phyloP scores from a whole-genome alignment of 1,140 invertebrate genomes.

The Drosophila pachea region DNA sequence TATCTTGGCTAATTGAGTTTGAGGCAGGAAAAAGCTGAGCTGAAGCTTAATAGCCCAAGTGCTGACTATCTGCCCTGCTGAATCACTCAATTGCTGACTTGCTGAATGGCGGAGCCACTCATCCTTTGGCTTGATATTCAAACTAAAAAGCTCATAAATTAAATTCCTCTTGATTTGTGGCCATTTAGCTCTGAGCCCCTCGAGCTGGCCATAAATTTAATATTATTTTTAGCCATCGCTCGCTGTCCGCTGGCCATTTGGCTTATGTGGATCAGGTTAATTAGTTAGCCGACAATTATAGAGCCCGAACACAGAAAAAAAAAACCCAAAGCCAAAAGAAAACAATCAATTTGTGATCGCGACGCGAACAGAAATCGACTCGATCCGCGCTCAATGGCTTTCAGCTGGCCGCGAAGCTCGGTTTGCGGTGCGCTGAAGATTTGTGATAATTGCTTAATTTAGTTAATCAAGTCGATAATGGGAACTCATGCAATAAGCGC shows the following conservation, averaged over 20 bases:
- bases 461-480: slow-evolving; percentile 56
- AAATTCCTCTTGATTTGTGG: slow-evolving; percentile 70
- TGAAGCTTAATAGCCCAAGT: too few relatives aligned
- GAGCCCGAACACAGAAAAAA: too few relatives aligned
- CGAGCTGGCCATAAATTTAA: slow-evolving; percentile 24
- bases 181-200: slow-evolving; percentile 51
- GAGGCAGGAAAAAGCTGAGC: too few relatives aligned
- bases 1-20: too few relatives aligned
- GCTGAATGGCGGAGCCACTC: too few relatives aligned
- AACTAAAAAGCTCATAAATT: slow-evolving; percentile 55
- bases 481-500: slow-evolving; percentile 67
- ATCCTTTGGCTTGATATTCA: neutral
- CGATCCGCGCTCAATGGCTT: slow-evolving; percentile 31
- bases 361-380: slow-evolving; percentile 20
- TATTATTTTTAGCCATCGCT: slow-evolving; percentile 35
- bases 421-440: slow-evolving; percentile 23
- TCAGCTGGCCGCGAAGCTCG: slow-evolving; percentile 7
- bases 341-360: slow-evolving; percentile 59
- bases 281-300: slow-evolving; percentile 32
- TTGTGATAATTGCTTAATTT: slow-evolving; percentile 72
- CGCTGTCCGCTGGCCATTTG: slow-evolving; percentile 24
- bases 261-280: slow-evolving; percentile 72
- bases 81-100: too few relatives aligned
- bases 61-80: too few relatives aligned
- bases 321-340: slow-evolving; percentile 24